Percentiles rank a stretch among this genome's conserved stretches.
Evolutionary conservation across 2,113 vertebrate species (phyloP).

Genomic region (Microtus pennsylvanicus): DNA sequence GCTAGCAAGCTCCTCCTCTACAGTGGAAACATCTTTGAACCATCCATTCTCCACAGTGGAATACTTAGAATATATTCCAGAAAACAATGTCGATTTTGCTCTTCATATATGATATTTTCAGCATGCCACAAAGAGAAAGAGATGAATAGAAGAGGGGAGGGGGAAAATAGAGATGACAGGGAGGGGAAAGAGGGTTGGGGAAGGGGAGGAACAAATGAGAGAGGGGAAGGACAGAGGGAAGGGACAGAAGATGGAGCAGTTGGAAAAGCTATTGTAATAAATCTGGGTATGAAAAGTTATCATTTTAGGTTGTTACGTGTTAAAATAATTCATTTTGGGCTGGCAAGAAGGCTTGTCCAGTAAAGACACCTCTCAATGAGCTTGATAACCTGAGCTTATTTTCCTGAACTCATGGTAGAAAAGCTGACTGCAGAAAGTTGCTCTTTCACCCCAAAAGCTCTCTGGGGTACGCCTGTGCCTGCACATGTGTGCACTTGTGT

Average conservation of each 20-base stretch:
- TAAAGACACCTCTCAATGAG: neutral
- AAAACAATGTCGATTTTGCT: neutral
- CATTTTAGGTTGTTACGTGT: neutral
- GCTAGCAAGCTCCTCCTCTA: neutral
- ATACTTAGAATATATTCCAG: constrained; percentile 18
- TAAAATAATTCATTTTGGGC: neutral
- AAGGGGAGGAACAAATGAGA: neutral
- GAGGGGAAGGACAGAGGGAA: rapidly evolving
- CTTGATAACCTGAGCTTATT: neutral
- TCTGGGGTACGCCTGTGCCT: neutral
- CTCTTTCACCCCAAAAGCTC: neutral
- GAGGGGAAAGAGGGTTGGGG: rapidly evolving
- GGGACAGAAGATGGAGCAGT: neutral
- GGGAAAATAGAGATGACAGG: rapidly evolving
- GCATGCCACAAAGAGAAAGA: neutral
- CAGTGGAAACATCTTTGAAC: neutral
- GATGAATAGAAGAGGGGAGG: neutral
- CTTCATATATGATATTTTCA: constrained; percentile 22
- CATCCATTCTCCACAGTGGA: neutral
- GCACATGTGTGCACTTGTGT: neutral
- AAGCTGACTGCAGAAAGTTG: neutral
- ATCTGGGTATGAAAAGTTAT: neutral
- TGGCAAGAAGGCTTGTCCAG: neutral
- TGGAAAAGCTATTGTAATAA: neutral
- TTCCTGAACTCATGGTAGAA: neutral